Base-by-base conservation (phyloP, 2,797 vertebrate genomes). In the Anisognathus igniventris region DNA sequence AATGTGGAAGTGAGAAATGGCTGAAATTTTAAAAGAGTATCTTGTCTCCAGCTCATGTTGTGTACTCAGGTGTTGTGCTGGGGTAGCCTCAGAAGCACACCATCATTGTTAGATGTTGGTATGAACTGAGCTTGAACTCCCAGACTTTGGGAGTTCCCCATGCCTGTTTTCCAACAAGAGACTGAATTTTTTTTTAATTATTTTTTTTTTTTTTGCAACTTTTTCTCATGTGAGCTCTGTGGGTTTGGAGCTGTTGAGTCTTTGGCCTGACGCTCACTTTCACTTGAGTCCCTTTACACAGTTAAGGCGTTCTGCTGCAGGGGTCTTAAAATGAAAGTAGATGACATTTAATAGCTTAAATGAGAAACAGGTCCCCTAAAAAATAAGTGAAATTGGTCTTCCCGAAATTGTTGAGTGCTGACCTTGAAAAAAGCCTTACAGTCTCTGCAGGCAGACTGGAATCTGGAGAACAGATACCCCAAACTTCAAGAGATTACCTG, bases 321-420 rank as follows among this genome's bases (percentile, higher is more conserved):
- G 84, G 39, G 56, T 87, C 86, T 94, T 77, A 75, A 92, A 94
- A 56, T 93, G 45, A 58, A 76, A 83, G 54, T 86, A 83, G 76
- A 83, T 91, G 75, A 66, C 47, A 88, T 90, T 86, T 90, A 81
- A 90, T n/a, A 61, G 79, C 70, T 44, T 44, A 94, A 94, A 96
- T 62, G 42, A 95, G 89, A 96, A 95, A 70, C 80, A 75, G 71
- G 48, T 88, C 74, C n/a, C n/a, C 58, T 44, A 71, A 78, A 73
- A 66, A 37, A 23, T 3, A 28, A 40, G 20, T 21, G 13, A 67
- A 82, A 77, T 64, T 77, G 27, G 21, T 79, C 65, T 76, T 88
- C 57, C 62, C 35, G 72, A 54, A 85, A 57, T 50, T 86, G 50
- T 76, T 85, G 50, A 67, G 31, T 65, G 20, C 24, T 96, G 80